A percentile compares a stretch with the other conserved stretches of the same genome.
phyloP scores from a whole-genome alignment of 2,797 vertebrate genomes.

The Oreonectes daqikongensis region DNA sequence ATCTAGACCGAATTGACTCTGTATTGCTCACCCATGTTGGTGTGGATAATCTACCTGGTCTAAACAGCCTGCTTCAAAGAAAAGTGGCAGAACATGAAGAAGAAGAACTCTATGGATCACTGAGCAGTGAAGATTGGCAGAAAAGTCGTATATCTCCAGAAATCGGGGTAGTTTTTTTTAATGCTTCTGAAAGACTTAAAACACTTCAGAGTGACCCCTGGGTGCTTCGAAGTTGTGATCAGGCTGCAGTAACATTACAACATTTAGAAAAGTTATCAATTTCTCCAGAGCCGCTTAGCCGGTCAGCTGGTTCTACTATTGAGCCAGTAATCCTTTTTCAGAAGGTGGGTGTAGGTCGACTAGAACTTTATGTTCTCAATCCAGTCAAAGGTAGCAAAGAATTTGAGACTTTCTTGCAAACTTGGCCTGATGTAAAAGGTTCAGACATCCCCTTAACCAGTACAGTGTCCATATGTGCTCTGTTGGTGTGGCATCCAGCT shows the following conservation, averaged over 20 bases:
- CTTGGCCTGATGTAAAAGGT: slow-evolving; percentile 71
- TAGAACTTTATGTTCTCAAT: slow-evolving; percentile 92
- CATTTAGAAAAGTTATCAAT: slow-evolving; percentile 80
- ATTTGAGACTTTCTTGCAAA: slow-evolving; percentile 78
- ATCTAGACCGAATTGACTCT: slow-evolving; percentile 90
- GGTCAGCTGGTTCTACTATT: slow-evolving; percentile 64
- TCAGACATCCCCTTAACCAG: slow-evolving; percentile 73
- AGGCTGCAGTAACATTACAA: slow-evolving; percentile 77
- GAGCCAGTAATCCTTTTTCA: slow-evolving; percentile 88
- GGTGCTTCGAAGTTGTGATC: slow-evolving; percentile 80
- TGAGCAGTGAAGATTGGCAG: slow-evolving; percentile 75
- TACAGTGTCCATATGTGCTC: slow-evolving; percentile 82
- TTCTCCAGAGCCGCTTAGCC: slow-evolving; percentile 73
- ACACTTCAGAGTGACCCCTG: slow-evolving; percentile 64
- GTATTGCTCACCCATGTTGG: slow-evolving; percentile 88
- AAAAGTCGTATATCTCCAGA: slow-evolving; percentile 88
- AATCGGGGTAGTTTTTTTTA: slow-evolving; percentile 90
- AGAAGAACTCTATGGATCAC: slow-evolving; percentile 64
- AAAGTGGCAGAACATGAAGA: slow-evolving; percentile 85
- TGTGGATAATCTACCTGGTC: slow-evolving; percentile 86
- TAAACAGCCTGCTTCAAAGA: slow-evolving; percentile 89
- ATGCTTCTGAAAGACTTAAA: slow-evolving; percentile 72
- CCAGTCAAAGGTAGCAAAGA: slow-evolving; percentile 83
- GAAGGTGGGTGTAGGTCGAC: slow-evolving; percentile 93
- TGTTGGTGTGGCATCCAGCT: slow-evolving; percentile 91